Evolutionary conservation across 2,797 vertebrate genomes (phyloP).

Genomic region (Urosaurus nigricauda): DNA sequence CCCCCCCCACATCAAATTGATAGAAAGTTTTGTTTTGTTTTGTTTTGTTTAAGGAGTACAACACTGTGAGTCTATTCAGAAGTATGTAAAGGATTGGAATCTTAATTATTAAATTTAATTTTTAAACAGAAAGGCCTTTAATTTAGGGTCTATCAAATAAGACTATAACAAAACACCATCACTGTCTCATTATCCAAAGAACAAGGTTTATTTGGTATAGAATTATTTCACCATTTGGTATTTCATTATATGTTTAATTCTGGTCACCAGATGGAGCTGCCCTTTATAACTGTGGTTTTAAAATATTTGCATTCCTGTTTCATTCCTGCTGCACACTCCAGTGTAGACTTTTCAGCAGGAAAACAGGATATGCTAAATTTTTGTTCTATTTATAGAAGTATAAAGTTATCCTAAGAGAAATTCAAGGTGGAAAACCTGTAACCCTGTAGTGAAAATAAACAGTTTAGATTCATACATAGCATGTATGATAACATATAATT

Average conservation of each 20-base stretch:
- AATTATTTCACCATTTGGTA: slow-evolving; percentile 50
- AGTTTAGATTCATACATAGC: not conserved
- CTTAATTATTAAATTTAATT: not conserved
- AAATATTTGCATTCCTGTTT: slow-evolving; percentile 24
- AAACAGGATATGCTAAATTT: slow-evolving; percentile 49
- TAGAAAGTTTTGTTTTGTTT: too few relatives aligned
- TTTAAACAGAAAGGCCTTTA: not conserved
- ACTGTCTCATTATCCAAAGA: slow-evolving; percentile 35
- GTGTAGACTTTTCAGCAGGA: slow-evolving; percentile 20
- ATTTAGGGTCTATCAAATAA: slow-evolving; percentile 32
- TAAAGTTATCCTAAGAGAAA: slow-evolving; percentile 37
- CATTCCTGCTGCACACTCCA: slow-evolving; percentile 26
- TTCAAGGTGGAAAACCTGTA: slow-evolving; percentile 10
- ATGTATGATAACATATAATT: slow-evolving; percentile 1
- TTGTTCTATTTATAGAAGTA: slow-evolving; percentile 17
- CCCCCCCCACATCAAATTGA: too few relatives aligned
- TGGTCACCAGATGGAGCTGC: slow-evolving; percentile 50
- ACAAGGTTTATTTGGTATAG: slow-evolving; percentile 53
- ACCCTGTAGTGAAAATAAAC: not conserved
- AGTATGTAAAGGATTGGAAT: not conserved
- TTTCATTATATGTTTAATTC: slow-evolving; percentile 45
- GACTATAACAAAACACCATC: slow-evolving; percentile 7
- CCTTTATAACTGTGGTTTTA: slow-evolving; percentile 47
- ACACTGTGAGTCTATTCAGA: not conserved
- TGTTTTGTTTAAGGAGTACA: too few relatives aligned